Evolutionary conservation across 1,140 invertebrate species (phyloP).

Genomic region (Brachionus koreanus): DNA sequence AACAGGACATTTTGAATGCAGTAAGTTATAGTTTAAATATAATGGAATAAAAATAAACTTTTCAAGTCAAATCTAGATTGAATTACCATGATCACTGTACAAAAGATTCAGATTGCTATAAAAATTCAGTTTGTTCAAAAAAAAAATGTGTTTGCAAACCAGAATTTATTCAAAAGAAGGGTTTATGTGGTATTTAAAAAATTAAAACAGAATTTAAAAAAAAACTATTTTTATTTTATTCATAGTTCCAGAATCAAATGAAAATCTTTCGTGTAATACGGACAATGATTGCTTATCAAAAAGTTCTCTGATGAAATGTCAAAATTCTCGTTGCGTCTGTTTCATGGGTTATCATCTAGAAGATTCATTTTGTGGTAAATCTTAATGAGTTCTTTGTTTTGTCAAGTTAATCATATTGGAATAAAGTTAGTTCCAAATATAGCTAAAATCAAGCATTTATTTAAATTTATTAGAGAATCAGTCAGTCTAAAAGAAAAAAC

Average conservation of each 20-base stretch:
- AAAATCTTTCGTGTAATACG: neutral
- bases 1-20: slow-evolving; percentile 1
- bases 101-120: neutral
- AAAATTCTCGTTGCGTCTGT: neutral
- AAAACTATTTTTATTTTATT: neutral
- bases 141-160: slow-evolving; percentile 1
- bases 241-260: neutral
- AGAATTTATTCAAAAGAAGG: neutral
- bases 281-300: neutral
- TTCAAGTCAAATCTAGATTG: neutral
- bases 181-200: neutral
- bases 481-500: no score
- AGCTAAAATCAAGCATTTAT: no score
- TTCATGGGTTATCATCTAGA: slow-evolving; percentile 9
- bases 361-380: neutral
- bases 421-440: no score
- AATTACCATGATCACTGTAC: slow-evolving; percentile 6
- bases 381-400: neutral
- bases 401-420: no score
- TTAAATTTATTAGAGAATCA: no score
- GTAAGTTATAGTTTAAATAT: neutral
- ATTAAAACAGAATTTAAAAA: neutral
- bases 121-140: slow-evolving; percentile 7
- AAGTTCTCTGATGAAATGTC: neutral
- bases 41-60: neutral